Conservation (phyloP, 1,140 invertebrate genomes). For the Dreissena rostriformis region DNA sequence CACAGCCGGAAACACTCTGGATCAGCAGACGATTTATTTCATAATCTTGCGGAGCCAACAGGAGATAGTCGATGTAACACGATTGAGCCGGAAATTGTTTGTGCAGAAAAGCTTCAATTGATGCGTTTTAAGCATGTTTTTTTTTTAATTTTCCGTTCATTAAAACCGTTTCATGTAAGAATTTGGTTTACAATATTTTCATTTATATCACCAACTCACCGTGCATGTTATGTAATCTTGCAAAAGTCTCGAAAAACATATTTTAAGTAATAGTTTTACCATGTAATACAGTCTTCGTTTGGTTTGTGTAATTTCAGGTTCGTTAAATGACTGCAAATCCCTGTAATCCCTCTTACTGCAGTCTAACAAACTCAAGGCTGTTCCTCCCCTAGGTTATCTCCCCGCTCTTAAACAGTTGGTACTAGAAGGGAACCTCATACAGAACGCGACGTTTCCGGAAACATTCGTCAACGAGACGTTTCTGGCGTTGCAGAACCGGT, state of each 20-base stretch:
- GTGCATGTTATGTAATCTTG: too few relatives aligned
- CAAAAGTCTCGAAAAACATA: too few relatives aligned
- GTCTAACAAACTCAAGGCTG: conserved; percentile 56
- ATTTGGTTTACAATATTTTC: too few relatives aligned
- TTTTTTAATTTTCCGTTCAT: conserved; percentile 32
- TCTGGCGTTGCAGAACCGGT: conserved; percentile 48
- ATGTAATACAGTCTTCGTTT: too few relatives aligned
- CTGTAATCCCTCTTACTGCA: conserved; percentile 57
- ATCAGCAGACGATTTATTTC: too few relatives aligned
- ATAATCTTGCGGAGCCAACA: too few relatives aligned
- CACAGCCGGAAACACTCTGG: too few relatives aligned
- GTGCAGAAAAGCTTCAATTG: conserved; percentile 13
- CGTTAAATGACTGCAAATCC: conserved; percentile 54
- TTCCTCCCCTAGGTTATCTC: conserved; percentile 59
- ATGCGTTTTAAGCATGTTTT: not conserved
- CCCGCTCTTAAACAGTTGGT: conserved; percentile 56
- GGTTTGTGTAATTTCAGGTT: not conserved
- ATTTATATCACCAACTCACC: too few relatives aligned
- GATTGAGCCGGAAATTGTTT: conserved; percentile 12
- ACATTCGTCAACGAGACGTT: conserved; percentile 25
- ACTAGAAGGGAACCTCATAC: conserved; percentile 65
- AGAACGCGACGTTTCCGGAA: conserved; percentile 62
- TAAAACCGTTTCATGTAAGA: too few relatives aligned
- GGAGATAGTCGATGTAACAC: too few relatives aligned
- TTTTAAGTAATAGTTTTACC: too few relatives aligned